Conservation (phyloP, 2,888 invertebrate genomes). For the Nowickia ferox region DNA sequence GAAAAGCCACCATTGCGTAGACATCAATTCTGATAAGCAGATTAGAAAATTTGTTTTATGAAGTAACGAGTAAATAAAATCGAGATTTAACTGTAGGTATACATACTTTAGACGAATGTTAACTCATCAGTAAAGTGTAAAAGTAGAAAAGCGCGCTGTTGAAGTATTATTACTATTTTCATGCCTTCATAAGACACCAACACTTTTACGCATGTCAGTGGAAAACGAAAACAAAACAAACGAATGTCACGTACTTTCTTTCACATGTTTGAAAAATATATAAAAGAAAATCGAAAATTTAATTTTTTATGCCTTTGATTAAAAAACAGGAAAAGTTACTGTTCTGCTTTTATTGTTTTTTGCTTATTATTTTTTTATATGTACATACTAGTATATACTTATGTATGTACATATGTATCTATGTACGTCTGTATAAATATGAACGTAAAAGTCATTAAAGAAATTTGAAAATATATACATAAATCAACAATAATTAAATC, state of each 20-base stretch:
- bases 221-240: not conserved
- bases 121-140: conserved; percentile 27
- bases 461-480: too few relatives aligned
- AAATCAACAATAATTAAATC: too few relatives aligned
- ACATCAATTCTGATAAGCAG: too few relatives aligned
- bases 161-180: not conserved
- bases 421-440: too few relatives aligned
- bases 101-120: not conserved
- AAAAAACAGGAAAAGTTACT: not conserved
- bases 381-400: too few relatives aligned
- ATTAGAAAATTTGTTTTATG: too few relatives aligned
- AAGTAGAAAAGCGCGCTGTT: conserved; percentile 26
- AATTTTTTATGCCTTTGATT: not conserved
- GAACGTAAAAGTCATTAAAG: too few relatives aligned
- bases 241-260: conserved; percentile 17
- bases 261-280: not conserved
- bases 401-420: too few relatives aligned
- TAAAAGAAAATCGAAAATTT: conserved; percentile 4
- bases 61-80: too few relatives aligned
- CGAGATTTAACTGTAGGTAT: not conserved
- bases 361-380: too few relatives aligned
- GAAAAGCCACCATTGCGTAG: too few relatives aligned
- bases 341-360: too few relatives aligned
- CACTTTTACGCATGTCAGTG: not conserved
- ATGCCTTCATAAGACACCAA: conserved; percentile 9